Evolutionary conservation across 2,888 invertebrate species (phyloP), one percentile per base, ranked within the genome.

Genomic region (Drosophila histrio): DNA sequence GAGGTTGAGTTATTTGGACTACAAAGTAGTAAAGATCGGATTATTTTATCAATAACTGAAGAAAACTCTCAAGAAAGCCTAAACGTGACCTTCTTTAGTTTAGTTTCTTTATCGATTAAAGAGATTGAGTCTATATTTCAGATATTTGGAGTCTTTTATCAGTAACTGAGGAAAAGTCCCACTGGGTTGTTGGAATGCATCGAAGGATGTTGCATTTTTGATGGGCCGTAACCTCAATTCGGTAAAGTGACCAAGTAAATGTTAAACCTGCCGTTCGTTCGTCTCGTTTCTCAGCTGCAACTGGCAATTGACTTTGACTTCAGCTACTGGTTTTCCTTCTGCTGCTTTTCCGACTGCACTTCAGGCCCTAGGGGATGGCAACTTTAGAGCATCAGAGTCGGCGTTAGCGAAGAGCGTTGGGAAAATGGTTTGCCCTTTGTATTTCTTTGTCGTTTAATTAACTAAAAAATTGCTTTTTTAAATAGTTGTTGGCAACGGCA

Each of bases 391-490:
- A 52, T 7, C 22, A 13, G 38, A 39, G 39, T 36, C 58, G 39
- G 41, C 52, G 6, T 17, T 28, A 22, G 44, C 24, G 11, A 15
- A 8, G 36, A 32, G 72, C 43, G 32, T 59, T 5, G 68, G 53
- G 76, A 65, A 66, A 69, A 66, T 68, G 70, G 73, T 59, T 57
- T 32, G 63, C 53, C 53, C 61, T 70, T 71, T 72, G 72, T 54
- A 67, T 72, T 79, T 67, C 84, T 88, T 89, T 88, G 88, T 75
- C 78, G 83, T 87, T 85, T 87, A 88, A 89, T 89, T 85, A 88
- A 88, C 81, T 85, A 79, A 87, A 79, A 81, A 88, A 88, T 86
- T 82, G 71, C 67, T 79, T 85, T 86, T 38, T 79, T 77, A 74
- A 72, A 75, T 44, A 44, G 76, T 81, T 77, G 79, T 77, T 87